These are phyloP conservation scores for Anoncus sp. DNA, from an alignment of 2,888 invertebrate species.

Conservation along the genomic window DNA sequence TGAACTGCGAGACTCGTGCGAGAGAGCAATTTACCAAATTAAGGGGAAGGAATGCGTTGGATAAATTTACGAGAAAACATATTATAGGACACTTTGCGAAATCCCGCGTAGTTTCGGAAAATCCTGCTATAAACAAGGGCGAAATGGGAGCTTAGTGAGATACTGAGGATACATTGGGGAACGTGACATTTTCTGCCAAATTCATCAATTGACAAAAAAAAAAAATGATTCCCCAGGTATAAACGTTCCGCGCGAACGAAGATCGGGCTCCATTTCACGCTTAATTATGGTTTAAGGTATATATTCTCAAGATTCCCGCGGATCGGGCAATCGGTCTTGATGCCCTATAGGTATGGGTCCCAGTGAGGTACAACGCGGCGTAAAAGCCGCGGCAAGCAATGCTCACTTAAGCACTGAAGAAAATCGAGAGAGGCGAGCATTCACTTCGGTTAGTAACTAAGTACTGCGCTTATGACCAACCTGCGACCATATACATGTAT, in stretches of 20 bases:
- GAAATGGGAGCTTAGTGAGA: too few species aligned
- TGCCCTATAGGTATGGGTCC: constrained; percentile 21
- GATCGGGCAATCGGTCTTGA: constrained; percentile 61
- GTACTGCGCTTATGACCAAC: constrained; percentile 53
- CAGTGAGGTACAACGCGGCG: too few species aligned
- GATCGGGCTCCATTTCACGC: constrained; percentile 62
- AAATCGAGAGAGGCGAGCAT: constrained; percentile 46
- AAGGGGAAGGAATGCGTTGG: constrained; percentile 21
- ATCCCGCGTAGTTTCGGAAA: too few species aligned
- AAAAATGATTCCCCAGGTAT: constrained; percentile 60
- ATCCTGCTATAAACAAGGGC: too few species aligned
- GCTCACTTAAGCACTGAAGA: constrained; percentile 22
- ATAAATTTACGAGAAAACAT: not conserved
- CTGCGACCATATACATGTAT: constrained; percentile 28
- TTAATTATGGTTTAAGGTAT: constrained; percentile 61
- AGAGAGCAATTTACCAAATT: constrained; percentile 45
- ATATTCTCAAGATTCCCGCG: constrained; percentile 54
- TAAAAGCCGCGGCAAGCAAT: constrained; percentile 13
- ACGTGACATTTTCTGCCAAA: too few species aligned
- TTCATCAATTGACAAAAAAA: too few species aligned
- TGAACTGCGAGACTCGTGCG: constrained; percentile 6
- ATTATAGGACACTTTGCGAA: not conserved
- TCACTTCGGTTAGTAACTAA: constrained; percentile 53
- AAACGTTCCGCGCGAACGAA: constrained; percentile 55
- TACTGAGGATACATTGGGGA: too few species aligned